Percentiles rank a stretch among this genome's conserved stretches.
These are phyloP conservation scores for Alaudala cheleensis DNA, from an alignment of 2,113 vertebrate genomes.

Conservation along the genomic window DNA sequence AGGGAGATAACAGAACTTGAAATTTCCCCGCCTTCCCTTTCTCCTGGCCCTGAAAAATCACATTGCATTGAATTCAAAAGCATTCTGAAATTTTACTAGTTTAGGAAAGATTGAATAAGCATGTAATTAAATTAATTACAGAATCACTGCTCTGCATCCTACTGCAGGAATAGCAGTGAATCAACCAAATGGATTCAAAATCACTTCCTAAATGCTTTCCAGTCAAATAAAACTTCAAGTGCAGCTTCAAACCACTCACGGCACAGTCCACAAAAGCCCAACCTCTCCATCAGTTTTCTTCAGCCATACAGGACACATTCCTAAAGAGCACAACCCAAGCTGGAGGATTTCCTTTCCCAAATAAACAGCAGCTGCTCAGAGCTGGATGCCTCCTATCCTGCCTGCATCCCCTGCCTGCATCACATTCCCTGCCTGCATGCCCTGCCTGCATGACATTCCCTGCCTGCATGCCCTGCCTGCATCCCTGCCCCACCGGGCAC, in stretches of 20 bases:
- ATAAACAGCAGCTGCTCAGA: not conserved
- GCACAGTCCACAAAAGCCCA: not conserved
- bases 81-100: conserved; percentile 73
- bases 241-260: conserved; percentile 7
- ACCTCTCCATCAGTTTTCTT: not conserved
- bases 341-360: not conserved
- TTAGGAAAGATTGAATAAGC: conserved; percentile 72
- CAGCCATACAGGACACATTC: fast-evolving
- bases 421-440: not conserved
- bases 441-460: not conserved
- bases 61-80: conserved; percentile 65
- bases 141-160: conserved; percentile 72
- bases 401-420: not conserved
- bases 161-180: conserved; percentile 65
- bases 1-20: not conserved
- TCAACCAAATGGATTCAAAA: conserved; percentile 55
- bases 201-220: conserved; percentile 46
- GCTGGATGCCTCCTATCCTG: not conserved
- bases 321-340: fast-evolving
- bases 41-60: conserved; percentile 22
- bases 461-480: not conserved
- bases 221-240: conserved; percentile 32
- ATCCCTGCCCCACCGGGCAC: not conserved
- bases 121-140: conserved; percentile 81
- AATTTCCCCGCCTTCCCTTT: conserved; percentile 4